Percentiles rank a stretch among this genome's conserved stretches.
Conservation (phyloP, 2,888 invertebrate genomes). For the Heterodera filipjevi region DNA sequence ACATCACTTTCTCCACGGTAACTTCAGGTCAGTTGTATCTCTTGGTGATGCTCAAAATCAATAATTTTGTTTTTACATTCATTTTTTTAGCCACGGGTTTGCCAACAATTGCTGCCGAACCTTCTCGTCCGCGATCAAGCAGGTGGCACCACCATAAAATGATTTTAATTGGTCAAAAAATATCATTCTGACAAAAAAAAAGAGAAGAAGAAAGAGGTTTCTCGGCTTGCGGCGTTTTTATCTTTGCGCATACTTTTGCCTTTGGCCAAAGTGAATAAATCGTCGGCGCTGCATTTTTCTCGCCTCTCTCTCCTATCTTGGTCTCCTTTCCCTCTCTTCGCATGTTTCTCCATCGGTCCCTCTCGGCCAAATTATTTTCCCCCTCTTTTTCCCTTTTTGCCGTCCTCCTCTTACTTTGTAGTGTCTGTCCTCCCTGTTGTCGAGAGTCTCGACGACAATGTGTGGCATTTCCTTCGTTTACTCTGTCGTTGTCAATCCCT, state of each 20-base stretch:
- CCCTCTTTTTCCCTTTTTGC: neutral
- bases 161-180: no score
- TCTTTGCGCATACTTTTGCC: neutral
- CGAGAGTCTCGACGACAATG: neutral
- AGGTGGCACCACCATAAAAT: conserved; percentile 31
- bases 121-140: conserved; percentile 66
- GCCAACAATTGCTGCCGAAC: conserved; percentile 72
- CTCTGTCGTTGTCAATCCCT: neutral
- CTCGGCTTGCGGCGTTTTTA: neutral
- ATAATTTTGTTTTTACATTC: neutral
- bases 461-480: neutral
- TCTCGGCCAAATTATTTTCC: no score
- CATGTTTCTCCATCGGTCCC: no score
- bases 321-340: no score
- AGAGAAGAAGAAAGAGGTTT: no score
- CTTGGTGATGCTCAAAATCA: neutral
- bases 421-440: neutral
- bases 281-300: neutral
- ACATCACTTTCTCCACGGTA: conserved; percentile 69
- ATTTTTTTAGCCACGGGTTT: conserved; percentile 68
- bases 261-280: neutral
- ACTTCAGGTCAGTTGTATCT: conserved; percentile 59
- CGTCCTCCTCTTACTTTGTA: neutral
- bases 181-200: no score
- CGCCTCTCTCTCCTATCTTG: neutral